These are phyloP conservation scores for Drosophila bipectinata DNA, from an alignment of 1,140 invertebrate genomes.

Conservation along the genomic window DNA sequence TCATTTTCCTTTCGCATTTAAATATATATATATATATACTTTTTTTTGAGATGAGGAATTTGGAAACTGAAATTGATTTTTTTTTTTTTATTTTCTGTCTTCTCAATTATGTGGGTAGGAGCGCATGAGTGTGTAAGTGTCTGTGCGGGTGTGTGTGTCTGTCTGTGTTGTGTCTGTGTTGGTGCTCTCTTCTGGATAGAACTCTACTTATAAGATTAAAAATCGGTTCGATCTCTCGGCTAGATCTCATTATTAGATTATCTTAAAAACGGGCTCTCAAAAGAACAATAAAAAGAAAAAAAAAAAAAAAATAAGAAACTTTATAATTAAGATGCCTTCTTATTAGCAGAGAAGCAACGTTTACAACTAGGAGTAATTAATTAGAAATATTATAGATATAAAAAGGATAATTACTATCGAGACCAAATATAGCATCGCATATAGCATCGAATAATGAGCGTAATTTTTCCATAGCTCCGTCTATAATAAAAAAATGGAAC, in stretches of 20 bases:
- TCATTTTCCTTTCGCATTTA: conserved; percentile 13
- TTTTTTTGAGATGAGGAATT: conserved; percentile 23
- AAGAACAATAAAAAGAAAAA: conserved; percentile 1
- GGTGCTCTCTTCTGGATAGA: conserved; percentile 46
- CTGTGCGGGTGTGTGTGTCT: conserved; percentile 23
- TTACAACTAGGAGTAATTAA: conserved; percentile 73
- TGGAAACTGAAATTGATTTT: conserved; percentile 41
- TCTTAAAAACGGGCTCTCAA: conserved; percentile 65
- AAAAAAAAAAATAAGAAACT: conserved; percentile 49
- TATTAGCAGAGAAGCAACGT: conserved; percentile 23
- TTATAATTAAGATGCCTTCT: conserved; percentile 50
- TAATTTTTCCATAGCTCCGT: conserved; percentile 81
- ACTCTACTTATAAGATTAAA: conserved; percentile 63
- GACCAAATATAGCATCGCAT: conserved; percentile 82
- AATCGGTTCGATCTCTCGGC: conserved; percentile 41
- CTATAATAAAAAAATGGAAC: conserved; percentile 70
- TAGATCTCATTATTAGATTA: conserved; percentile 26
- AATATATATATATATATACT: conserved; percentile 27
- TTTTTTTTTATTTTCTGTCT: conserved; percentile 24
- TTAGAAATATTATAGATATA: conserved; percentile 70
- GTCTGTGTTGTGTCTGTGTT: conserved; percentile 27
- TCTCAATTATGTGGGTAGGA: conserved; percentile 35
- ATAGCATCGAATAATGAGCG: conserved; percentile 82
- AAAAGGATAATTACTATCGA: conserved; percentile 82
- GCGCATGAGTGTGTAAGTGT: conserved; percentile 37